A percentile compares a stretch with the other conserved stretches of the same genome.
Evolutionary conservation across 2,797 vertebrate genomes (phyloP).

Genomic region (Acomys russatus): DNA sequence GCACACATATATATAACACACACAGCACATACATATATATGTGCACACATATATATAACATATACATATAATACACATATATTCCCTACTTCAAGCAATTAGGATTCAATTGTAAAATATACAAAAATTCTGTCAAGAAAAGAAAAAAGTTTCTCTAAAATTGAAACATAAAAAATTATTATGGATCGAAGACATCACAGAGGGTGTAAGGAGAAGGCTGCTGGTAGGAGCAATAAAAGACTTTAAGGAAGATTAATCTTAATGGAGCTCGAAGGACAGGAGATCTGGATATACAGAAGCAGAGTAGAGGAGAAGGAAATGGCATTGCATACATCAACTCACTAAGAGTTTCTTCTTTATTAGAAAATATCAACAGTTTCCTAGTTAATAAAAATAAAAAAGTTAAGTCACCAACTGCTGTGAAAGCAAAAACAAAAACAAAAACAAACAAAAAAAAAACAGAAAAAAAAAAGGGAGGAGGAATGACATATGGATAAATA

Average conservation of each 20-base stretch:
- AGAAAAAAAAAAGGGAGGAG: neutral
- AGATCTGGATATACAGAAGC: neutral
- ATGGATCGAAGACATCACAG: constrained; percentile 13
- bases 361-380: constrained; percentile 40
- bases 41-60: neutral
- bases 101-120: constrained; percentile 40
- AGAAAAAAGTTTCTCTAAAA: constrained; percentile 27
- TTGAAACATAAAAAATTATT: neutral
- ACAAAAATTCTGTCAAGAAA: constrained; percentile 11
- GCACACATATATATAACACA: no score
- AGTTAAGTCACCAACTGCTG: neutral
- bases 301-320: neutral
- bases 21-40: no score
- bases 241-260: neutral
- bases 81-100: neutral
- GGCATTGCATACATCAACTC: neutral
- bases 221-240: neutral
- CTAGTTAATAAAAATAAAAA: constrained; percentile 26
- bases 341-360: constrained; percentile 2
- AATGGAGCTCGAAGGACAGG: neutral
- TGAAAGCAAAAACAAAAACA: constrained; percentile 51
- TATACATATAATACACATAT: neutral
- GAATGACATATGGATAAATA: neutral
- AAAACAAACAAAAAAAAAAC: no score
- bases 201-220: neutral